Base-by-base conservation (phyloP, 2,888 invertebrate species). In the Aphodius granarius region DNA sequence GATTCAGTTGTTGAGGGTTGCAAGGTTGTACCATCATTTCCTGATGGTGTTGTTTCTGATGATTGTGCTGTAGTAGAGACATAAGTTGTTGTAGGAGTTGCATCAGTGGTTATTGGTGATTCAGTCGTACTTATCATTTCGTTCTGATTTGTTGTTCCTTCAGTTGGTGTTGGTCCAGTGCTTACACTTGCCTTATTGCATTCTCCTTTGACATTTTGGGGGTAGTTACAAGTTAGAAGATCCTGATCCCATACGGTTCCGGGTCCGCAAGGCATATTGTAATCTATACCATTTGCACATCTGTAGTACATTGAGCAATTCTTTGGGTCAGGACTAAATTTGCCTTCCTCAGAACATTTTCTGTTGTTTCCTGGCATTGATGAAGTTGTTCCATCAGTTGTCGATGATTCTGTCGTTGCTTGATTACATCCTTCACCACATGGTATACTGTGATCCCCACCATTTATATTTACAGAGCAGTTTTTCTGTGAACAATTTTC, bases 171-270 rank as follows among this genome's bases (percentile, higher is more conserved):
- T 62, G 16, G 17, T 63, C 16, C 63, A 72, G 63, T 17, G 1
- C 13, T 19, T 65, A 9, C 65, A 18, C 3, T 19, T 19, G 3
- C 16, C n/a, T 65, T 65, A 65, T 65, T 65, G 19, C 65, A 65
- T 65, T 65, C n/a, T 65, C 65, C 65, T 18, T 19, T 65, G 6
- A 65, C 65, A 2, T 16, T 19, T 15, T 88, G 88, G 1, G 94
- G 91, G 84, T 93, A 91, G 82, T 94, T 92, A 83, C 95, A 95
- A 76, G 92, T 89, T 82, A 89, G 90, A 63, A 89, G 89, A 22
- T 90, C 88, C 63, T 91, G 90, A 82, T 95, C 94, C 83, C 92
- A 95, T 21, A 95, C 91, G 0, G 94, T 94, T n/a, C 93, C 94
- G 63, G 91, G 90, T 18, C 91, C 93, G 83, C 95, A 95, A 13